phyloP scores from a whole-genome alignment of 2,113 vertebrate species.

The Trinectes maculatus region DNA sequence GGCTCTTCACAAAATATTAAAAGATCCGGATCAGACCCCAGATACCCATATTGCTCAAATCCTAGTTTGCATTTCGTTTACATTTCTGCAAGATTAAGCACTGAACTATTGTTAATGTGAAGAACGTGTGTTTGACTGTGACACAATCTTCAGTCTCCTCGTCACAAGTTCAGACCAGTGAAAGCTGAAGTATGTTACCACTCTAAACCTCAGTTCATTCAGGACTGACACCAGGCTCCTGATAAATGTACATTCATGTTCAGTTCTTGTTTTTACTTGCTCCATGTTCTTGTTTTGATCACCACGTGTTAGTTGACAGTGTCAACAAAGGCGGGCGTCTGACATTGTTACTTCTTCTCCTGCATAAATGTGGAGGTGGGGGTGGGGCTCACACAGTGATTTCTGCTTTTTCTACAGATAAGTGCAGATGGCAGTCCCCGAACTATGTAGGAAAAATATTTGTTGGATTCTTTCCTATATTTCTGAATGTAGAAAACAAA shows the following conservation, averaged over 20 bases:
- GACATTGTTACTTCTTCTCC: conserved; percentile 49
- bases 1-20: not conserved
- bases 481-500: conserved; percentile 41
- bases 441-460: conserved; percentile 47
- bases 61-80: not conserved
- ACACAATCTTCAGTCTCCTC: conserved; percentile 19
- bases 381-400: not conserved
- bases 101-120: not conserved
- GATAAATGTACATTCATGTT: conserved; percentile 15
- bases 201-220: not conserved
- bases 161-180: conserved; percentile 41
- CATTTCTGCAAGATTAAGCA: not conserved
- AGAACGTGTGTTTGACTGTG: conserved; percentile 29
- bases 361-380: not conserved
- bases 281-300: conserved; percentile 37
- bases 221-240: not conserved
- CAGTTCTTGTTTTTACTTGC: conserved; percentile 50
- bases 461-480: conserved; percentile 43
- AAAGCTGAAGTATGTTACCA: not conserved
- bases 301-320: not conserved
- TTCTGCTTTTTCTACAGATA: conserved; percentile 34
- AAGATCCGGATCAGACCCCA: not conserved
- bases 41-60: not conserved
- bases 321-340: conserved; percentile 36
- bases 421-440: conserved; percentile 9